Percentiles rank a stretch among this genome's conserved stretches.
These are phyloP conservation scores for Cydia amplana DNA, from an alignment of 1,140 invertebrate genomes.

Conservation along the genomic window DNA sequence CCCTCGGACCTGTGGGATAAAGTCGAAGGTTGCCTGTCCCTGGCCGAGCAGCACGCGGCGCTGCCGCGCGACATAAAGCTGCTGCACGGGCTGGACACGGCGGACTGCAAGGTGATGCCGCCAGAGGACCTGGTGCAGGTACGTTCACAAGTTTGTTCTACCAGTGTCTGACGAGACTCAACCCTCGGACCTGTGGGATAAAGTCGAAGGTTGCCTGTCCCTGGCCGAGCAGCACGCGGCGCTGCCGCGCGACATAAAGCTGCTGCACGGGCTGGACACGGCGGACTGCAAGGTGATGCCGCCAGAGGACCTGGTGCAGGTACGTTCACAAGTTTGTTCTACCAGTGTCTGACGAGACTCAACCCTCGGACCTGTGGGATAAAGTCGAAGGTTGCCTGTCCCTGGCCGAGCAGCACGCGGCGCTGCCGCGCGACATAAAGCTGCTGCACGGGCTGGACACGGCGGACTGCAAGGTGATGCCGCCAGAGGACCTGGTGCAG, in stretches of 20 bases:
- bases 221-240: slow-evolving; percentile 63
- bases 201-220: slow-evolving; percentile 52
- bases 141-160: background rate
- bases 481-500: too few relatives aligned
- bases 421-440: too few relatives aligned
- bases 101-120: slow-evolving; percentile 49
- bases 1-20: slow-evolving; percentile 37
- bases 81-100: slow-evolving; percentile 50
- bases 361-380: slow-evolving; percentile 35
- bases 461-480: too few relatives aligned
- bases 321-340: slow-evolving; percentile 31
- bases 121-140: slow-evolving; percentile 69
- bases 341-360: slow-evolving; percentile 44
- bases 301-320: slow-evolving; percentile 66
- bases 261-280: slow-evolving; percentile 50
- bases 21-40: slow-evolving; percentile 50
- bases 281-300: slow-evolving; percentile 51
- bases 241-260: slow-evolving; percentile 54
- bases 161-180: slow-evolving; percentile 16
- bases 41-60: slow-evolving; percentile 26
- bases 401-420: too few relatives aligned
- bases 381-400: slow-evolving; percentile 50
- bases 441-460: too few relatives aligned
- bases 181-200: slow-evolving; percentile 36
- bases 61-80: slow-evolving; percentile 56